Base-by-base conservation (phyloP, 2,113 vertebrate species). In the Myrmophylax atrothorax region DNA sequence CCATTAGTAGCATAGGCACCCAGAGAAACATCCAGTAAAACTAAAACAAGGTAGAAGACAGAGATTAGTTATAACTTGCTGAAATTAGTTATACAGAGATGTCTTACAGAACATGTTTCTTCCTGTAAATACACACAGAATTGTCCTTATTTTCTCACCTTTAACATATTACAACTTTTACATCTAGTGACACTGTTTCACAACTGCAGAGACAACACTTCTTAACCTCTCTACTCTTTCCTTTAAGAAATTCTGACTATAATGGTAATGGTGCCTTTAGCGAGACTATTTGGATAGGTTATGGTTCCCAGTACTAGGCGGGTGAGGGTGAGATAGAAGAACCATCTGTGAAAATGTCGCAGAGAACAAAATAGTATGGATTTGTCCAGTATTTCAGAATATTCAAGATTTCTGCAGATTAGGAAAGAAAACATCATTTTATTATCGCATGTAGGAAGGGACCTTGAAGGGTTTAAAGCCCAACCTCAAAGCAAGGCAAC, bases 281-380 rank as follows among this genome's bases (percentile, higher is more conserved):
- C 62, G 3, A 60, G 26, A 66, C 12, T 83, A 11, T 53, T 86
- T 3, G 7, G 24, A 53, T 7, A 58, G 7, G 3, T 67, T 49
- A 72, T 3, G 0, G 12, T 37, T 76, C 7, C 24, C 1, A 3
- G 17, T 53, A 46, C 15, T 60, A 25, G 10, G 7, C 6, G 3
- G 3, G 6, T 33, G 12, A 66, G 5, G 2, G 3, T 58, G 20
- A 58, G 18, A 49, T 44, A 55, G 53, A 87, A 86, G 10, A 42
- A 20, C 5, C 14, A 59, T 33, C 53, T 50, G 3, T 3, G 78
- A 82, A 87, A 88, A 88, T 19, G 18, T 5, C 35, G 3, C 5
- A 9, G 29, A 52, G 17, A 29, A 59, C 7, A 68, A 82, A 78
- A 94, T 31, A 2, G 5, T n/a, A 55, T 20, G 5, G 24, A 49